Base-by-base conservation (phyloP, 2,797 vertebrate species). In the Strix occidentalis region DNA sequence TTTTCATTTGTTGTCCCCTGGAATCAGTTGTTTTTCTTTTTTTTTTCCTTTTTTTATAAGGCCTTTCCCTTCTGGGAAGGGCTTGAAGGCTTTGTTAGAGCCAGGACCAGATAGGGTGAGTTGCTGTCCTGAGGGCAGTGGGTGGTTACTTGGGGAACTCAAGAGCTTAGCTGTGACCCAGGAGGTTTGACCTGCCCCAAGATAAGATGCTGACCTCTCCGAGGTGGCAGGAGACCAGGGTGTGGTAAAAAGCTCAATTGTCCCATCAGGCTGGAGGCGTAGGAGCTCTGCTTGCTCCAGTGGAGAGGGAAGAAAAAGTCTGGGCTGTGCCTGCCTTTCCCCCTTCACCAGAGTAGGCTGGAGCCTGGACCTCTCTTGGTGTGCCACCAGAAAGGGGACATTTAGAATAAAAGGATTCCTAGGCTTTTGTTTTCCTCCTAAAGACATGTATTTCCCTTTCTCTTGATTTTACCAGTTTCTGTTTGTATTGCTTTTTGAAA, bases 351-450 rank as follows among this genome's bases (percentile, higher is more conserved):
- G 56, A 26, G 12, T 66, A 15, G 12, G 12, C 3, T 37, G 28
- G 35, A 90, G 70, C 41, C 16, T 0, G 0, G 33, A 24, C 20
- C 28, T 60, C 3, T 0, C 35, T 68, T 46, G 7, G 4, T 63
- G 24, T 61, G 35, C 58, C 45, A 53, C 45, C 35, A 53, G 43
- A 26, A 82, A 63, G 13, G 35, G 19, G 8, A 26, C 20, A 37
- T 80, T 31, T 37, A 81, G 39, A 81, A 50, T 66, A n/a, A 76
- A 28, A 75, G 29, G 7, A 68, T 93, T 89, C 46, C 28, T 18
- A 72, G 29, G 18, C 18, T 64, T 75, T 76, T 86, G 5, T 66
- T 72, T 64, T 69, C 29, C 23, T 75, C 37, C n/a, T 54, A 56
- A 64, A 72, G 6, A 50, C 41, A 35, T 19, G 20, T 11, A 65